Evolutionary conservation across 2,888 invertebrate genomes (phyloP).

Genomic region (Chalcis sispes): DNA sequence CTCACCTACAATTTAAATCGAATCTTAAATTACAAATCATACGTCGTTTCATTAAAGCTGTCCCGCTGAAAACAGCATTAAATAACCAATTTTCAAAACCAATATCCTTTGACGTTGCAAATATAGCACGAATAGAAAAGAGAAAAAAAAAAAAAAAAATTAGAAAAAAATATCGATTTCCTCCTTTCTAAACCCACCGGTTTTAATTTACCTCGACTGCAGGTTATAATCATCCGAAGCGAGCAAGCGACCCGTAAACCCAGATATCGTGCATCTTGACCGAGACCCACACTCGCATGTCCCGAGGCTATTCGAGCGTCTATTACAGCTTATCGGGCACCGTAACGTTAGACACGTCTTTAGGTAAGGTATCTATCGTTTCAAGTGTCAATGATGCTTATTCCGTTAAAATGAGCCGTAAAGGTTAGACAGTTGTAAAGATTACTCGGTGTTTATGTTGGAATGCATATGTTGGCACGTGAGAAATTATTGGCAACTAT

Average conservation of each 20-base stretch:
- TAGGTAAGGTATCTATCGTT: conserved; percentile 20
- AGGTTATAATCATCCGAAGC: not conserved
- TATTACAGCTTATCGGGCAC: not conserved
- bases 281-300: conserved; percentile 44
- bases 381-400: not conserved
- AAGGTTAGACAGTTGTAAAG: not conserved
- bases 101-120: too few relatives aligned
- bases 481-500: too few relatives aligned
- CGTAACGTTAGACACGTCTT: not conserved
- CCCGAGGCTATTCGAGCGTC: not conserved
- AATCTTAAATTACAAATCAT: too few relatives aligned
- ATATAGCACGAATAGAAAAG: too few relatives aligned
- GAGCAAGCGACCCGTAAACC: conserved; percentile 50
- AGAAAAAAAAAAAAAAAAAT: too few relatives aligned
- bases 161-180: too few relatives aligned
- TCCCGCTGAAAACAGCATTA: too few relatives aligned
- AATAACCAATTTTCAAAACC: too few relatives aligned
- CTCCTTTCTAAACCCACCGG: conserved; percentile 4
- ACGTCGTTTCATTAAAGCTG: too few relatives aligned
- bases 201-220: not conserved
- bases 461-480: too few relatives aligned
- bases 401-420: not conserved
- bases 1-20: too few relatives aligned
- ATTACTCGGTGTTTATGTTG: too few relatives aligned
- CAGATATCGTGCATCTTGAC: conserved; percentile 40